Conservation (phyloP, 2,888 invertebrate species). For the Dynastes tityus region DNA sequence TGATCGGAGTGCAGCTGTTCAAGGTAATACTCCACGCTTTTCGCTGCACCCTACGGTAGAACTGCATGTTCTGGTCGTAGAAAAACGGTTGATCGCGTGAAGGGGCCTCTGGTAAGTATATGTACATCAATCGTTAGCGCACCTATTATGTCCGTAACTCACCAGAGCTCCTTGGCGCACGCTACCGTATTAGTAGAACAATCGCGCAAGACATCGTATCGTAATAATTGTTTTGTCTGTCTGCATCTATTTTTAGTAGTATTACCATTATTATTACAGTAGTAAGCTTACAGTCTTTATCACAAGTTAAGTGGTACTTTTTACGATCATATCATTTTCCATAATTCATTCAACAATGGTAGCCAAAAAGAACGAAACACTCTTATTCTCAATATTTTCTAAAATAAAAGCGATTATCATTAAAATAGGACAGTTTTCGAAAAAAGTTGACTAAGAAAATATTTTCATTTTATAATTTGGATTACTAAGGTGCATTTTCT, state of each 20-base stretch:
- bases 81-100: slow-evolving; percentile 56
- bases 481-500: too few species aligned
- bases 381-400: not conserved
- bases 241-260: slow-evolving; percentile 63
- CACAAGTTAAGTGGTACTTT: slow-evolving; percentile 40
- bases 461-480: too few species aligned
- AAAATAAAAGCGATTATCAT: too few species aligned
- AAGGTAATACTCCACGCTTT: slow-evolving; percentile 82
- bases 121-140: slow-evolving; percentile 34
- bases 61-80: slow-evolving; percentile 67
- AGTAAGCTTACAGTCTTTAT: slow-evolving; percentile 63
- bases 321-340: not conserved
- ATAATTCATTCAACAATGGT: too few species aligned
- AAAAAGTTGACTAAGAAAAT: too few species aligned
- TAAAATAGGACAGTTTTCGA: too few species aligned
- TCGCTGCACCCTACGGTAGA: slow-evolving; percentile 67
- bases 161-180: slow-evolving; percentile 54
- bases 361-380: not conserved
- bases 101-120: slow-evolving; percentile 48
- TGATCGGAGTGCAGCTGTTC: slow-evolving; percentile 99
- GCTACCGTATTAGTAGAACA: slow-evolving; percentile 53
- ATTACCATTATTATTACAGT: slow-evolving; percentile 65
- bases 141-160: slow-evolving; percentile 43
- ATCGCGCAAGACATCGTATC: slow-evolving; percentile 55
- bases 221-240: slow-evolving; percentile 61